Conservation (phyloP, 2,113 vertebrate genomes). For the Nerophis lumbriciformis region DNA sequence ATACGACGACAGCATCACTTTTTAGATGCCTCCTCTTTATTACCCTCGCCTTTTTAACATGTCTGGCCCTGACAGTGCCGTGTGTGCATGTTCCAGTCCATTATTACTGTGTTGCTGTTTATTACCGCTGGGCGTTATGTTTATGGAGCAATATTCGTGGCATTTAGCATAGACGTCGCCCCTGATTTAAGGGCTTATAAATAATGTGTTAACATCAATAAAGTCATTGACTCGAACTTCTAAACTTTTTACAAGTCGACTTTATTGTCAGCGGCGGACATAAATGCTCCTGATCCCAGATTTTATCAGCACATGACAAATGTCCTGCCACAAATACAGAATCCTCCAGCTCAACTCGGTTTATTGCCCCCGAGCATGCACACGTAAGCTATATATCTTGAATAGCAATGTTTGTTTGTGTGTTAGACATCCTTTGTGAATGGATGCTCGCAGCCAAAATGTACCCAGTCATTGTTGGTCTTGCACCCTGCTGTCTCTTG, state of each 20-base stretch:
- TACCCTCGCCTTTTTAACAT: background rate
- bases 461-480: conserved; percentile 46
- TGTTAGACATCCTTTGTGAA: conserved; percentile 28
- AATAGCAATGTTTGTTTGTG: conserved; percentile 12
- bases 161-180: background rate
- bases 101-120: conserved; percentile 8
- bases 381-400: conserved; percentile 9
- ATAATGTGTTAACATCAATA: conserved; percentile 11
- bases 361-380: conserved; percentile 2
- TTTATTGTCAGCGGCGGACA: conserved; percentile 8
- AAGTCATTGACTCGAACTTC: conserved; percentile 7
- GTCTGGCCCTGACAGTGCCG: background rate
- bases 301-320: conserved; percentile 2
- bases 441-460: conserved; percentile 45
- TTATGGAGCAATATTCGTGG: conserved; percentile 1
- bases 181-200: conserved; percentile 6
- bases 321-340: conserved; percentile 3
- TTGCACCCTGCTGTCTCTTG: conserved; percentile 45
- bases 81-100: background rate
- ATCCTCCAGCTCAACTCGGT: conserved; percentile 6
- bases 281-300: conserved; percentile 1
- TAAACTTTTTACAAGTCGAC: conserved; percentile 13
- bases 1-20: no score
- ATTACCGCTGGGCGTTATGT: conserved; percentile 1
- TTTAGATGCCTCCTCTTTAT: background rate